phyloP scores from a whole-genome alignment of 2,888 invertebrate species.

The Galeopsomyia nigrocyanea region DNA sequence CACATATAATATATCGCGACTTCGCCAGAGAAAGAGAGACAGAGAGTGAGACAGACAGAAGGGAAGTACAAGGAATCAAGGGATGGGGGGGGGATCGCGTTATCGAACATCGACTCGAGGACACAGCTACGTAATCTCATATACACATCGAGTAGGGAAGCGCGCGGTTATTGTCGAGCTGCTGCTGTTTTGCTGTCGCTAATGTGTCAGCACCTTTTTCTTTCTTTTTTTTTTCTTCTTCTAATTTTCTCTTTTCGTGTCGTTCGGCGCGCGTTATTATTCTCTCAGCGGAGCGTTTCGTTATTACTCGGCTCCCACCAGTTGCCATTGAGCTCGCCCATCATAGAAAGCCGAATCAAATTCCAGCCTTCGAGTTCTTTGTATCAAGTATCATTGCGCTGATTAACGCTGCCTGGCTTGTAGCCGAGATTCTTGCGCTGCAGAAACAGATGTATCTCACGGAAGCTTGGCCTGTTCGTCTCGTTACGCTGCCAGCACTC shows the following conservation, averaged over 20 bases:
- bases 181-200: constrained; percentile 31
- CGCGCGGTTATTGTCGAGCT: constrained; percentile 56
- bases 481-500: constrained; percentile 90
- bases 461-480: constrained; percentile 82
- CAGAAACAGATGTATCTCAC: constrained; percentile 88
- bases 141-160: constrained; percentile 45
- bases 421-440: constrained; percentile 81
- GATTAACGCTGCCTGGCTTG: constrained; percentile 56
- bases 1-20: neutral
- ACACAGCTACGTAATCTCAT: constrained; percentile 40
- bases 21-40: neutral
- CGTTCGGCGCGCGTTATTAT: constrained; percentile 7
- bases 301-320: constrained; percentile 59
- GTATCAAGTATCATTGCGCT: constrained; percentile 65
- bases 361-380: constrained; percentile 66
- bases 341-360: constrained; percentile 66
- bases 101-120: constrained; percentile 50
- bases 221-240: neutral
- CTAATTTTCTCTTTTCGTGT: neutral
- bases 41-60: neutral
- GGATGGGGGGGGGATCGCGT: constrained; percentile 5
- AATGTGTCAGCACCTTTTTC: constrained; percentile 1
- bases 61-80: neutral
- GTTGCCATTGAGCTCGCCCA: constrained; percentile 66
- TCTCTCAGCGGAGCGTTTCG: neutral